Evolutionary conservation across 1,140 invertebrate genomes (phyloP).

Genomic region (Leguminivora glycinivorella): DNA sequence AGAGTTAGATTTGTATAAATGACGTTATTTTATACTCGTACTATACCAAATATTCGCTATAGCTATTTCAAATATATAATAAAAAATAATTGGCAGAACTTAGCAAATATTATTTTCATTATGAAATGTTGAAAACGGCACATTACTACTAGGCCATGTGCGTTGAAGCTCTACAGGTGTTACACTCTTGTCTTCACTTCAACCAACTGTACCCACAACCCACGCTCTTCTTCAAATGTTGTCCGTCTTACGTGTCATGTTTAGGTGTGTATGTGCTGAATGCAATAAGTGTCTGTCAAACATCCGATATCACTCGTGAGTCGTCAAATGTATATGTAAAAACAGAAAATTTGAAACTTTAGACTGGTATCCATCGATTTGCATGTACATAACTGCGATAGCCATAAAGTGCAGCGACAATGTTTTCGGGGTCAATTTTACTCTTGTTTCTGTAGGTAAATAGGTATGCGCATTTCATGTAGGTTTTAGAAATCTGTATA

Average conservation of each 20-base stretch:
- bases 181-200: background rate
- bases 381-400: background rate
- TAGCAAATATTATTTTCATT: too few relatives aligned
- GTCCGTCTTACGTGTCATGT: background rate
- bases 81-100: too few relatives aligned
- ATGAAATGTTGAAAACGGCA: background rate
- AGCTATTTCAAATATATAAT: too few relatives aligned
- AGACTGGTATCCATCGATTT: background rate
- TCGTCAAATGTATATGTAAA: background rate
- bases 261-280: background rate
- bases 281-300: too few relatives aligned
- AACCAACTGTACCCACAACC: background rate
- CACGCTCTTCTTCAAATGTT: background rate
- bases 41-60: too few relatives aligned
- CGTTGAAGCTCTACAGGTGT: background rate
- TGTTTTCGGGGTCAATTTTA: too few relatives aligned
- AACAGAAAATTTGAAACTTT: background rate
- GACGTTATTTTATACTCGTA: too few relatives aligned
- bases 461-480: too few relatives aligned
- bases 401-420: too few relatives aligned
- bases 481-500: too few relatives aligned
- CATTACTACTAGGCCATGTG: background rate
- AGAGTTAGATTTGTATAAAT: too few relatives aligned
- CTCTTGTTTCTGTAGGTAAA: too few relatives aligned
- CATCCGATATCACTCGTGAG: background rate